Evolutionary conservation across 2,113 vertebrate genomes (phyloP).

Genomic region (Herpetotheres cachinnans): DNA sequence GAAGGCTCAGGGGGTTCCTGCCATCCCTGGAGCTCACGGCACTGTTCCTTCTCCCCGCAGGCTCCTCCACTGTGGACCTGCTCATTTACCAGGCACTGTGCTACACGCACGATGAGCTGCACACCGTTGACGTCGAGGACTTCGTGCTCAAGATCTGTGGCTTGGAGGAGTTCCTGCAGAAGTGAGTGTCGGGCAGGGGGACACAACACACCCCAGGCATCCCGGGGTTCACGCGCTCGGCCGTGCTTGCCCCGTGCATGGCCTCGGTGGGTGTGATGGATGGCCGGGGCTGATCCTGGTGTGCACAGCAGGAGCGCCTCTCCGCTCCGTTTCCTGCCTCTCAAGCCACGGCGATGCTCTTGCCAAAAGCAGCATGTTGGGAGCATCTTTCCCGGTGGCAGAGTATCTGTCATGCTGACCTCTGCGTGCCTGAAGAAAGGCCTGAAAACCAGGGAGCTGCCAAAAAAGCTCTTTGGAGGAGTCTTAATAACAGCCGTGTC

Average conservation of each 20-base stretch:
- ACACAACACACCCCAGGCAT: background rate
- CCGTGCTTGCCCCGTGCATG: rapidly evolving
- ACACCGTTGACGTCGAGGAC: constrained; percentile 76
- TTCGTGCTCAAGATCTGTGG: constrained; percentile 81
- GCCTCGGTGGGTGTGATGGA: background rate
- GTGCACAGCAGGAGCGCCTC: background rate
- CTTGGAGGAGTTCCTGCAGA: constrained; percentile 88
- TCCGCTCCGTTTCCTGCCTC: background rate
- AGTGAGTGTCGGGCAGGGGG: constrained; percentile 71
- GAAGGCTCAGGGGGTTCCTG: background rate
- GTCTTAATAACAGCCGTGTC: background rate
- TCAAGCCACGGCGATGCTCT: background rate
- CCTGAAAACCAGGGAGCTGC: background rate
- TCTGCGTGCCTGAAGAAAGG: background rate
- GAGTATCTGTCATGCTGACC: background rate
- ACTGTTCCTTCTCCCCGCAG: constrained; percentile 43
- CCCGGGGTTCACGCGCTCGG: background rate
- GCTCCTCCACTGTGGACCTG: constrained; percentile 91
- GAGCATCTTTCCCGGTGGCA: background rate
- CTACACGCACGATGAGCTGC: constrained; percentile 89
- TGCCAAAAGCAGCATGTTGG: background rate
- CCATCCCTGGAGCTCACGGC: rapidly evolving
- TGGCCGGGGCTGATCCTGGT: rapidly evolving
- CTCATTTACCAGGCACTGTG: constrained; percentile 95
- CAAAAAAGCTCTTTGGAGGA: constrained; percentile 18